Percentiles rank a stretch among this genome's conserved stretches.
Conservation (phyloP, 2,797 vertebrate species). For the Peromyscus melanophrys region DNA sequence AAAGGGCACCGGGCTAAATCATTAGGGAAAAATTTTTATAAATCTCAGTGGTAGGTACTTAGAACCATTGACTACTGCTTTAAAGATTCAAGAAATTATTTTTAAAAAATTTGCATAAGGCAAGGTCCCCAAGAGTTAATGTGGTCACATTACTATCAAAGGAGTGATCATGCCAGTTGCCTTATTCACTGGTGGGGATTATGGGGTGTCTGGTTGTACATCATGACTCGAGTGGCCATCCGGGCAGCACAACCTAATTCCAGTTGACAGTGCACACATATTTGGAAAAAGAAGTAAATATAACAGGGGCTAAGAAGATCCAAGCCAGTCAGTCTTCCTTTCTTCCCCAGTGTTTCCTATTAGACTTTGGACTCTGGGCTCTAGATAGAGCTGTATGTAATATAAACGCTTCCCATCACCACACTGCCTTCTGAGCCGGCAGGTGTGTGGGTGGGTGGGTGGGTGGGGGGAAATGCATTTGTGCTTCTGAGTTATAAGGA, state of each 20-base stretch:
- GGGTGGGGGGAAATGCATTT: neutral
- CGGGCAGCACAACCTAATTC: conserved; percentile 59
- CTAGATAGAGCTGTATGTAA: conserved; percentile 34
- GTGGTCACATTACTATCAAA: neutral
- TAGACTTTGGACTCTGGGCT: neutral
- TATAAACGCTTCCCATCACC: neutral
- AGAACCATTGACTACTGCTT: conserved; percentile 50
- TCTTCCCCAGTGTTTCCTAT: neutral
- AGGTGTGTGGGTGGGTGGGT: neutral
- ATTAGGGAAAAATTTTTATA: conserved; percentile 14
- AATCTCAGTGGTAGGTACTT: conserved; percentile 37
- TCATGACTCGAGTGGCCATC: conserved; percentile 8
- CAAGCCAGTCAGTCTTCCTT: conserved; percentile 2
- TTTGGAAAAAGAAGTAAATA: conserved; percentile 66
- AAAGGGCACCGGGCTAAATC: conserved; percentile 54
- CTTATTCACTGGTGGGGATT: neutral
- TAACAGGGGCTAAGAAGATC: conserved; percentile 37
- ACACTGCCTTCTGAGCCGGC: conserved; percentile 38
- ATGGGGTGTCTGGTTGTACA: neutral
- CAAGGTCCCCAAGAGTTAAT: conserved; percentile 38
- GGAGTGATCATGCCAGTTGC: neutral
- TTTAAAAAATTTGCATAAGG: conserved; percentile 31
- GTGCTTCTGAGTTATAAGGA: conserved; percentile 69
- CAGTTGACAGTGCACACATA: conserved; percentile 63
- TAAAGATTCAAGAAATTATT: conserved; percentile 57